phyloP scores from a whole-genome alignment of 2,113 vertebrate species.

The Pionites leucogaster region DNA sequence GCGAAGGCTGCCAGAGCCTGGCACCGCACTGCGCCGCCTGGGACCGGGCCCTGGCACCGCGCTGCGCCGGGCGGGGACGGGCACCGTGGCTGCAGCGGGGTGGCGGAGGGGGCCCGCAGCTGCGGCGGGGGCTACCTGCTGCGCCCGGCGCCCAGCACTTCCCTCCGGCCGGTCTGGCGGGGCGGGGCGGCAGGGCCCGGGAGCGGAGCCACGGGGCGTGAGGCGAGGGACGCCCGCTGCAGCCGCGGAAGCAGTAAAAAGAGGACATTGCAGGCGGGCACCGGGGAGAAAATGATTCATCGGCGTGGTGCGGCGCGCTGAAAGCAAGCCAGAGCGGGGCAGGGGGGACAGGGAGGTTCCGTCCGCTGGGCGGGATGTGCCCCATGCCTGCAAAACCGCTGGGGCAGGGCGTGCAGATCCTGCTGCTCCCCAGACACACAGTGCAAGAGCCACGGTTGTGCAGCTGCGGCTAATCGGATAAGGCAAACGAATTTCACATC shows the following conservation, averaged over 20 bases:
- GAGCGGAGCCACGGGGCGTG: fast-evolving
- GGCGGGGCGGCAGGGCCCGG: not conserved
- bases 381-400: not conserved
- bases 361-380: fast-evolving
- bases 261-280: fast-evolving
- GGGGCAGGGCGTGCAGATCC: fast-evolving
- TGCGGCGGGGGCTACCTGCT: not conserved
- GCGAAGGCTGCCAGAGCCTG: not conserved
- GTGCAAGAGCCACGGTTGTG: fast-evolving
- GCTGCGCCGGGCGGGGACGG: too few relatives aligned
- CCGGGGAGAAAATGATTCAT: not conserved
- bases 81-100: not conserved
- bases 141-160: not conserved
- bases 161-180: not conserved
- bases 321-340: not conserved
- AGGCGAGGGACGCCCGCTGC: fast-evolving
- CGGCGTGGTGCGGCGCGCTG: fast-evolving
- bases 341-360: not conserved
- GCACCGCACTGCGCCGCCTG: not conserved
- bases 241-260: not conserved
- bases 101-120: fast-evolving
- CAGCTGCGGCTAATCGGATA: not conserved
- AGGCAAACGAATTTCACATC: not conserved
- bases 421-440: not conserved
- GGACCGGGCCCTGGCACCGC: not conserved